Evolutionary conservation across 2,888 invertebrate species (phyloP).

Genomic region (Sminthurinus aureus): DNA sequence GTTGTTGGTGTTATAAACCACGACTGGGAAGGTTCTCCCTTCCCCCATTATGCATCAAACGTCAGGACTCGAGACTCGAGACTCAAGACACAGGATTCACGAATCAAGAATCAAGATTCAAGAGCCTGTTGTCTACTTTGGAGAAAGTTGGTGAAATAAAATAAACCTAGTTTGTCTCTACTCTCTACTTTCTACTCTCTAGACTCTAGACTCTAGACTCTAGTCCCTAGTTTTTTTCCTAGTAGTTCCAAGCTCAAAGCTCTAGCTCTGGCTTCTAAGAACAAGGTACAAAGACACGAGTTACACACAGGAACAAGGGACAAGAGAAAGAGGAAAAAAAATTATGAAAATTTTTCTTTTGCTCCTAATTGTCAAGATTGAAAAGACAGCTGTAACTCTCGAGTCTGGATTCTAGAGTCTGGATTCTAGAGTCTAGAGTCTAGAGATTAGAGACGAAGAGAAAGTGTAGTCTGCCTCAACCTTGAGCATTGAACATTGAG

Average conservation of each 20-base stretch:
- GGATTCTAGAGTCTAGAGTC: no score
- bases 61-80: no score
- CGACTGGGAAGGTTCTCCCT: background rate
- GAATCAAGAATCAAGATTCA: background rate
- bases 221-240: no score
- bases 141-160: no score
- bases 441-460: background rate
- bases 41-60: no score
- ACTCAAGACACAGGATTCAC: no score
- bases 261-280: no score
- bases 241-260: background rate
- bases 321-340: slow-evolving; percentile 10
- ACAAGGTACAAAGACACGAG: background rate
- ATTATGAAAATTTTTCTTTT: slow-evolving; percentile 32
- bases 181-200: no score
- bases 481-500: no score
- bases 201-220: no score
- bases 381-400: slow-evolving; percentile 30
- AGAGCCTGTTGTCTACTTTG: background rate
- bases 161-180: no score
- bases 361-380: slow-evolving; percentile 37
- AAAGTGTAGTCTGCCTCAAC: background rate
- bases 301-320: background rate
- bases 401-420: no score
- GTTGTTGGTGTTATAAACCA: background rate